Percentiles rank a stretch among this genome's conserved stretches.
phyloP scores from a whole-genome alignment of 2,888 invertebrate genomes.

The Acanthacorydalis orientalis region DNA sequence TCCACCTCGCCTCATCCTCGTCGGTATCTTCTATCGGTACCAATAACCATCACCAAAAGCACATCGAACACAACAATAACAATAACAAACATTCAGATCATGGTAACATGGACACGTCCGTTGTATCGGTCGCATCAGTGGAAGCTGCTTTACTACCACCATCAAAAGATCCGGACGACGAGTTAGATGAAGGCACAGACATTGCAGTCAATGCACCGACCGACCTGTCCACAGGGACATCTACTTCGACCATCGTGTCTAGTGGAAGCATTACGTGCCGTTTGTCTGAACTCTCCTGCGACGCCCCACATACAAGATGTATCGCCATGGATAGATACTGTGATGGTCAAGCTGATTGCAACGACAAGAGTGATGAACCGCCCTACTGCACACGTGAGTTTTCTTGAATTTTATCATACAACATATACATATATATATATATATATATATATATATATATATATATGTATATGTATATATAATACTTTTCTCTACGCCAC shows the following conservation, averaged over 20 bases:
- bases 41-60: background rate
- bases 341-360: conserved; percentile 61
- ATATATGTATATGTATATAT: too few species aligned
- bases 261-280: background rate
- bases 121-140: background rate
- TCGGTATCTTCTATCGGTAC: background rate
- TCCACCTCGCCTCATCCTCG: too few species aligned
- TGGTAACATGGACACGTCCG: background rate
- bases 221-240: background rate
- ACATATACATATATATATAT: too few species aligned
- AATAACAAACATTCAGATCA: background rate
- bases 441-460: too few species aligned
- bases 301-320: conserved; percentile 26
- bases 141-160: background rate
- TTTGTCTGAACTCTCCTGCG: conserved; percentile 3
- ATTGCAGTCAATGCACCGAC: background rate
- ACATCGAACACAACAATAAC: background rate
- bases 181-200: too few species aligned
- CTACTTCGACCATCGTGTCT: background rate
- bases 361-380: conserved; percentile 61
- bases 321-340: conserved; percentile 59
- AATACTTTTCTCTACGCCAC: too few species aligned
- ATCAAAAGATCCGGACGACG: too few species aligned
- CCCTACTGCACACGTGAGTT: conserved; percentile 62
- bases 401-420: conserved; percentile 5